These are phyloP conservation scores for Drosophila punjabiensis DNA, from an alignment of 1,140 invertebrate species.

Conservation along the genomic window DNA sequence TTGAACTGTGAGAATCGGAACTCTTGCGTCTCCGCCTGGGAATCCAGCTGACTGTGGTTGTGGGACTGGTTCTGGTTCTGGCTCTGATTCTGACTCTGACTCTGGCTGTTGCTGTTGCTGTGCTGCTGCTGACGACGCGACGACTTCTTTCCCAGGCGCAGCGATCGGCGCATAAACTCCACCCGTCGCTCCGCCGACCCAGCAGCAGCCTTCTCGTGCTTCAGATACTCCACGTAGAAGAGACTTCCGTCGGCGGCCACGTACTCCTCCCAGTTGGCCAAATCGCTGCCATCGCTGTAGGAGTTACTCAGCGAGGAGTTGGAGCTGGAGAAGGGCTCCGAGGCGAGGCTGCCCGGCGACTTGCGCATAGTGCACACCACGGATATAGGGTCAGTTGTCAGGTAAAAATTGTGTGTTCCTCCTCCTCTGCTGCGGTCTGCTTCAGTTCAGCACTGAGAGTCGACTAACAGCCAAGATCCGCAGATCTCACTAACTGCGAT, in stretches of 20 bases:
- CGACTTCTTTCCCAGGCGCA: conserved; percentile 79
- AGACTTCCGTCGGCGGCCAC: conserved; percentile 77
- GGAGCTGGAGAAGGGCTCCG: conserved; percentile 75
- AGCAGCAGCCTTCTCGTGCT: conserved; percentile 48
- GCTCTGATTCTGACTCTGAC: conserved; percentile 39
- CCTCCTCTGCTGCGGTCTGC: neutral
- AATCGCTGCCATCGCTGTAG: conserved; percentile 79
- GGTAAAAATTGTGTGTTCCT: neutral
- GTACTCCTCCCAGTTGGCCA: conserved; percentile 84
- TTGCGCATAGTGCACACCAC: conserved; percentile 64
- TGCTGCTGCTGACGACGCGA: conserved; percentile 64
- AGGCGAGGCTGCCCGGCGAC: conserved; percentile 62
- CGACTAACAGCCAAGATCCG: conserved; percentile 23
- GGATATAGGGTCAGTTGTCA: conserved; percentile 1
- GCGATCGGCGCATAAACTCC: conserved; percentile 68
- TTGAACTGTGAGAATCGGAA: conserved; percentile 73
- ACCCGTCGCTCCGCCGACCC: conserved; percentile 59
- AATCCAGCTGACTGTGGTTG: conserved; percentile 36
- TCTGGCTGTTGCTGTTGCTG: conserved; percentile 51
- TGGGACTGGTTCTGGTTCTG: conserved; percentile 33
- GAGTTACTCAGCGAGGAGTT: conserved; percentile 73
- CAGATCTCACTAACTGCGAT: conserved; percentile 1
- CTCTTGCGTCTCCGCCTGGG: conserved; percentile 41
- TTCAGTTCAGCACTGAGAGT: conserved; percentile 20
- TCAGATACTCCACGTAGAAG: conserved; percentile 80